These are phyloP conservation scores for Contarinia nasturtii DNA, from an alignment of 1,140 invertebrate genomes.

Conservation along the genomic window DNA sequence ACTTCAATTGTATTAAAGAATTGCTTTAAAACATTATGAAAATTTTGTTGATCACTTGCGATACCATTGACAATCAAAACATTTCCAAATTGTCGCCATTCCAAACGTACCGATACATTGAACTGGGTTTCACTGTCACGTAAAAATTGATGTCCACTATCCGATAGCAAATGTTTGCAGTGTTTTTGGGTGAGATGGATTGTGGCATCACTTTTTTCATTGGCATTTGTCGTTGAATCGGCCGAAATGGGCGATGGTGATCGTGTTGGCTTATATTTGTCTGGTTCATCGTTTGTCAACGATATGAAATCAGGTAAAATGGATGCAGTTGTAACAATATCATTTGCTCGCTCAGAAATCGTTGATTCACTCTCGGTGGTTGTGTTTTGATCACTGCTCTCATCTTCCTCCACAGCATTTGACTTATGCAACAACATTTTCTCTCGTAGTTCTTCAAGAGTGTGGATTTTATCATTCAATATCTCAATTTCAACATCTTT, in stretches of 20 bases:
- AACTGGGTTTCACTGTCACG: slow-evolving; percentile 17
- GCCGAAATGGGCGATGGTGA: not conserved
- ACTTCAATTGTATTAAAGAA: slow-evolving; percentile 16
- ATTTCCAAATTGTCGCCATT: slow-evolving; percentile 21
- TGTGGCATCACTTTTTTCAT: slow-evolving; percentile 14
- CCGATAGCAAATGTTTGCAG: slow-evolving; percentile 23
- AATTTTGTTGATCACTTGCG: slow-evolving; percentile 25
- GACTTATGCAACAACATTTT: not conserved
- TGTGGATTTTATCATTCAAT: not conserved
- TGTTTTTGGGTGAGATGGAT: slow-evolving; percentile 26
- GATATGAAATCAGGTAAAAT: not conserved
- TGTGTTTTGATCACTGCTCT: not conserved
- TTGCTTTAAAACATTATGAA: slow-evolving; percentile 24
- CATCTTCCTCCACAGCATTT: not conserved
- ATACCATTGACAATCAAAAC: slow-evolving; percentile 28
- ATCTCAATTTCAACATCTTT: not conserved
- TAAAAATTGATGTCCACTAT: slow-evolving; percentile 25
- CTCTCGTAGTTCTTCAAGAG: not conserved
- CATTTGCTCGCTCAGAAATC: not conserved
- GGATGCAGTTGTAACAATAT: not conserved
- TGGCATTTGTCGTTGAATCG: not conserved
- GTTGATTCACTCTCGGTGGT: not conserved
- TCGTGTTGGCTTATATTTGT: not conserved
- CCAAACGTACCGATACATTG: slow-evolving; percentile 21
- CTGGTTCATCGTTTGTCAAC: not conserved